phyloP scores from a whole-genome alignment of 2,888 invertebrate genomes.

The Drosophila pegasa region DNA sequence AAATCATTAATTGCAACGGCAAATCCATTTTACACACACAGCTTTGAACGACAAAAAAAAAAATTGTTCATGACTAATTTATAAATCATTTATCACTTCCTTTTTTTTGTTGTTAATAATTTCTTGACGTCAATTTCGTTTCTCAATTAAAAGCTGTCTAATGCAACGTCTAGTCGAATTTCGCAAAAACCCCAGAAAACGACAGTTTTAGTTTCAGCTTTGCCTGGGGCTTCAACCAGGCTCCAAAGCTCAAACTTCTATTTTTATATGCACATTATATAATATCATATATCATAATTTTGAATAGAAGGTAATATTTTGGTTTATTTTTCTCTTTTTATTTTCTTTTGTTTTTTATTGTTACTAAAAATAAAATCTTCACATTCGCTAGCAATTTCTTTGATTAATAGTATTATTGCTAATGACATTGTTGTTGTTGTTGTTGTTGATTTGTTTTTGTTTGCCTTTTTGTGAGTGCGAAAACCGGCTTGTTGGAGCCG shows the following conservation, averaged over 20 bases:
- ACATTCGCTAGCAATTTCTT: conserved; percentile 4
- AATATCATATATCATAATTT: not conserved
- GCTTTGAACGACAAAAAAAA: not conserved
- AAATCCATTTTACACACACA: not conserved
- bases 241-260: not conserved
- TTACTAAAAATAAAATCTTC: conserved; percentile 7
- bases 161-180: not conserved
- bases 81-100: conserved; percentile 1
- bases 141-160: not conserved
- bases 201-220: not conserved
- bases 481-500: conserved; percentile 10
- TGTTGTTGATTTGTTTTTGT: not conserved
- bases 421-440: conserved; percentile 6
- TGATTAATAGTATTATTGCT: conserved; percentile 17
- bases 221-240: not conserved
- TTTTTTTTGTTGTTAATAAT: not conserved
- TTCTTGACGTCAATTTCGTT: not conserved
- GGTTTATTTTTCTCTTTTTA: not conserved
- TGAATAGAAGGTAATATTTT: conserved; percentile 14
- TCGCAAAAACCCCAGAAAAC: not conserved
- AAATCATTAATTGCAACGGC: not conserved
- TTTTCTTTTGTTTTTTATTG: not conserved
- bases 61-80: not conserved
- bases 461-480: not conserved
- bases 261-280: not conserved